phyloP scores from a whole-genome alignment of 1,140 invertebrate species.

The Reticulitermes speratus region DNA sequence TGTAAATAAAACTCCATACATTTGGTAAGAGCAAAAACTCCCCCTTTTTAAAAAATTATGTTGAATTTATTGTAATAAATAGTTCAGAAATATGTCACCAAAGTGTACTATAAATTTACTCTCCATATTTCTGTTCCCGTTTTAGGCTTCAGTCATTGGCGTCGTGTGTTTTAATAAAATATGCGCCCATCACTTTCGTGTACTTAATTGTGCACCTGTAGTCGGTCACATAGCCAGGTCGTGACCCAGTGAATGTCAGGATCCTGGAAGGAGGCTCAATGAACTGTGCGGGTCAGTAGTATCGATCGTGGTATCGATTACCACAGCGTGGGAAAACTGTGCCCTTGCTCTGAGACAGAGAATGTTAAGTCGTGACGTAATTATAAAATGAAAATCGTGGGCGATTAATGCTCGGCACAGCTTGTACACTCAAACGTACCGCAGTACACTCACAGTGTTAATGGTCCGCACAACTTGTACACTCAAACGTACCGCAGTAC shows the following conservation, averaged over 20 bases:
- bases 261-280: not conserved
- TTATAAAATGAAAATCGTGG: constrained; percentile 9
- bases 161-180: too few relatives aligned
- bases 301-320: constrained; percentile 1
- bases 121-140: too few relatives aligned
- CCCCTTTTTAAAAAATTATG: too few relatives aligned
- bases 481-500: not conserved
- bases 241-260: not conserved
- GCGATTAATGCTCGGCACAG: not conserved
- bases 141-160: too few relatives aligned
- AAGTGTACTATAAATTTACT: too few relatives aligned
- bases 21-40: too few relatives aligned
- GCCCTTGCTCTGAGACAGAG: constrained; percentile 12
- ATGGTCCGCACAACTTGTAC: not conserved
- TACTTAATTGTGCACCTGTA: not conserved
- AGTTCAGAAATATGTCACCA: too few relatives aligned
- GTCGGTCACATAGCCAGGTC: not conserved
- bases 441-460: not conserved
- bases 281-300: constrained; percentile 14
- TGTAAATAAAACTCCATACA: too few relatives aligned
- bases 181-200: too few relatives aligned
- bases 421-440: not conserved
- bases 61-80: too few relatives aligned
- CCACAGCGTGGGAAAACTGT: constrained; percentile 1
- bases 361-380: constrained; percentile 11